These are phyloP conservation scores for Shinisaurus crocodilurus DNA, from an alignment of 2,113 vertebrate species.

Conservation along the genomic window DNA sequence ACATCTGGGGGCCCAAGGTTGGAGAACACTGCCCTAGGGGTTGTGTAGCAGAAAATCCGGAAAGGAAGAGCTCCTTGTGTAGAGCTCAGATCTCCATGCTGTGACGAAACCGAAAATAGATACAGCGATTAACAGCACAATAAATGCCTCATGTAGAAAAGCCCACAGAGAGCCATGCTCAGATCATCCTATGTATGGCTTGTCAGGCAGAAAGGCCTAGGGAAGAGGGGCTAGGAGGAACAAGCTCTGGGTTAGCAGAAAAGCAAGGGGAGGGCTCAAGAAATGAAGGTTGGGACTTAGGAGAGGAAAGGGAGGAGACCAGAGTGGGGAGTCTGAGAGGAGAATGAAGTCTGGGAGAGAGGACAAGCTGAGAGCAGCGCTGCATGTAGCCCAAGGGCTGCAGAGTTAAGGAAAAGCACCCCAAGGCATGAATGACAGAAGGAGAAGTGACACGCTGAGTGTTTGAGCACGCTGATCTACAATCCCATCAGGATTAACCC, in stretches of 20 bases:
- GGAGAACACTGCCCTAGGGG: too few species aligned
- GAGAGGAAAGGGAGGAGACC: background rate
- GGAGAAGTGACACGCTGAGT: background rate
- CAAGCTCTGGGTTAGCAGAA: background rate
- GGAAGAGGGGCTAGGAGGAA: background rate
- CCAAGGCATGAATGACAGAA: background rate
- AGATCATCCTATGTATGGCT: background rate
- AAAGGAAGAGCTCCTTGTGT: too few species aligned
- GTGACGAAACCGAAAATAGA: too few species aligned
- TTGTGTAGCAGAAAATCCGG: too few species aligned
- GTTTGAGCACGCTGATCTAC: conserved; percentile 26
- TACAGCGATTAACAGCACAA: too few species aligned
- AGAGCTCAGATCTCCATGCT: too few species aligned
- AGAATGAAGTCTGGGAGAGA: background rate
- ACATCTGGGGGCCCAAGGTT: too few species aligned
- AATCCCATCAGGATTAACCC: conserved; percentile 18
- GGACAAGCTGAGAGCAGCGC: background rate
- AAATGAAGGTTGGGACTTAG: background rate
- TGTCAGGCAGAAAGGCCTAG: background rate
- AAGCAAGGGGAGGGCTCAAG: background rate
- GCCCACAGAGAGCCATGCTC: too few species aligned
- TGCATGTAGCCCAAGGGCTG: background rate
- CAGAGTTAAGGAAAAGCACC: background rate
- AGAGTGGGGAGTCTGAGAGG: background rate
- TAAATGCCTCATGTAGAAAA: too few species aligned